Percentiles rank a stretch among this genome's conserved stretches.
phyloP scores from a whole-genome alignment of 2,888 invertebrate species.

The Empis livida region DNA sequence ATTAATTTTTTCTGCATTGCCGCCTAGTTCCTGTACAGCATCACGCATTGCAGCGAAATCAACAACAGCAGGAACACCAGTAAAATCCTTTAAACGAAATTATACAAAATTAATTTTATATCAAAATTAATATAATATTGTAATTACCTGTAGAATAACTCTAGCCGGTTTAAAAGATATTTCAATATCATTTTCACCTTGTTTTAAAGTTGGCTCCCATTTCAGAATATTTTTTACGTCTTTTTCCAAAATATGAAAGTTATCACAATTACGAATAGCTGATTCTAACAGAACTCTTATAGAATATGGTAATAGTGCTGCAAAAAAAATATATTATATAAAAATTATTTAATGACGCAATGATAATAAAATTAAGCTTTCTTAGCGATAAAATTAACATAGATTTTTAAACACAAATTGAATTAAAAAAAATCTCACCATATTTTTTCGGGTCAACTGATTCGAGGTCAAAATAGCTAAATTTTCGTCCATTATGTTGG shows the following conservation, averaged over 20 bases:
- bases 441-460: constrained; percentile 58
- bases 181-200: constrained; percentile 54
- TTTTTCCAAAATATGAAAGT: constrained; percentile 71
- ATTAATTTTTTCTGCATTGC: constrained; percentile 87
- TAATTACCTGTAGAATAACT: constrained; percentile 81
- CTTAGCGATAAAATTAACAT: neutral
- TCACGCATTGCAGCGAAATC: constrained; percentile 99
- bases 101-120: neutral
- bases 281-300: constrained; percentile 89
- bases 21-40: constrained; percentile 74
- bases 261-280: constrained; percentile 91
- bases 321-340: constrained; percentile 4
- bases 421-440: constrained; percentile 45
- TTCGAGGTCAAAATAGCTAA: constrained; percentile 67
- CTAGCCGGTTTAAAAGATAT: constrained; percentile 93
- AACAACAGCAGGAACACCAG: constrained; percentile 96
- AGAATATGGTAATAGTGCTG: constrained; percentile 78
- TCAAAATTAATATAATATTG: neutral
- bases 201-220: constrained; percentile 52
- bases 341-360: neutral
- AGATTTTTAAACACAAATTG: neutral
- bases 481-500: constrained; percentile 46
- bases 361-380: neutral
- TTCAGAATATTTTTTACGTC: constrained; percentile 82
- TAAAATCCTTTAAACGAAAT: constrained; percentile 55